phyloP scores from a whole-genome alignment of 2,797 vertebrate genomes.

The Threskiornis aethiopicus region DNA sequence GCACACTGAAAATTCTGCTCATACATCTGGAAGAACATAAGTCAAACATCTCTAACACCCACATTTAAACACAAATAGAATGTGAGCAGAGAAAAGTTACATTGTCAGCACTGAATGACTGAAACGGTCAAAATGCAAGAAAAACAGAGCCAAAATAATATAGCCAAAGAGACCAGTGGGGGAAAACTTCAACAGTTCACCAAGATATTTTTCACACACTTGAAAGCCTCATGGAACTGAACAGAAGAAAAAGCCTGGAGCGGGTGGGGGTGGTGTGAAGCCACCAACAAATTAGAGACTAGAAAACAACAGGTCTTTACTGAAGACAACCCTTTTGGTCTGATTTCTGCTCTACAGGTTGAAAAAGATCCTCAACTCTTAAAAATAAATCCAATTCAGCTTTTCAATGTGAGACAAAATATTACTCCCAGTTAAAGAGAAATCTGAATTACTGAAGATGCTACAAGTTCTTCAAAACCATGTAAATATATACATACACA shows the following conservation, averaged over 20 bases:
- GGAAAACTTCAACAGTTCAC: neutral
- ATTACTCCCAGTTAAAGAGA: neutral
- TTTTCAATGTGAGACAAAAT: neutral
- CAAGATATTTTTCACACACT: neutral
- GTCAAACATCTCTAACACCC: neutral
- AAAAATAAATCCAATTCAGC: neutral
- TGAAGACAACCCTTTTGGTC: neutral
- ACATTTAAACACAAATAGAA: neutral
- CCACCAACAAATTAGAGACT: neutral
- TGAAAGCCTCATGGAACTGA: neutral
- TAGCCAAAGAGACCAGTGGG: neutral
- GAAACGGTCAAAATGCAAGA: neutral
- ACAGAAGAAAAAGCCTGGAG: neutral
- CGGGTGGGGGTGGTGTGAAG: neutral
- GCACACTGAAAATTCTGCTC: neutral
- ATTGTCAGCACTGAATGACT: neutral
- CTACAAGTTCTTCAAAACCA: neutral
- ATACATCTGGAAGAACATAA: neutral
- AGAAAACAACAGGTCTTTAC: neutral
- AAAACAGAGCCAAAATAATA: neutral
- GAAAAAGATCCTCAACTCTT: neutral
- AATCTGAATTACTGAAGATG: neutral
- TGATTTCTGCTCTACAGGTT: accelerated
- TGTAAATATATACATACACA: neutral
- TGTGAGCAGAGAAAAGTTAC: neutral